These are phyloP conservation scores for Drosophila pseudoobscura DNA, from an alignment of 1,140 invertebrate genomes.

Conservation along the genomic window DNA sequence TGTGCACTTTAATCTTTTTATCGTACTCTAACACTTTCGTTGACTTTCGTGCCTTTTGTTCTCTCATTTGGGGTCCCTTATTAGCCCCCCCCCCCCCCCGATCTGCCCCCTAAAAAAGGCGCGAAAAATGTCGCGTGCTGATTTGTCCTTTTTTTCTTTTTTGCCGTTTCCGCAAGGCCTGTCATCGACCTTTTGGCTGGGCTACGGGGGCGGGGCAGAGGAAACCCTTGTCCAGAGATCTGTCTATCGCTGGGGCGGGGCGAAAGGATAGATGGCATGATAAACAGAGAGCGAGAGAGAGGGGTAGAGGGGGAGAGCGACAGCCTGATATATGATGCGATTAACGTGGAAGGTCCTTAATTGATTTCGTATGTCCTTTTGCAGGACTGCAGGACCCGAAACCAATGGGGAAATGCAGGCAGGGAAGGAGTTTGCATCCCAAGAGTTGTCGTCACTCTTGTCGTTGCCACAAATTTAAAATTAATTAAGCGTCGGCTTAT, in stretches of 20 bases:
- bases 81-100: conserved; percentile 24
- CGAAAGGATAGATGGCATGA: not conserved
- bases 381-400: not conserved
- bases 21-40: conserved; percentile 73
- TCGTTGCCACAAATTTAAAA: conserved; percentile 63
- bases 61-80: conserved; percentile 40
- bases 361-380: conserved; percentile 46
- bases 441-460: conserved; percentile 60
- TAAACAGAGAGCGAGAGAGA: not conserved
- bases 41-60: conserved; percentile 70
- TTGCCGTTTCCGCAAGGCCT: conserved; percentile 30
- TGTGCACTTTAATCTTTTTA: conserved; percentile 80
- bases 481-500: conserved; percentile 69
- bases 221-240: conserved; percentile 26
- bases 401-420: too few species aligned
- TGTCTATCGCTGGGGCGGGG: conserved; percentile 51
- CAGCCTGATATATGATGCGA: conserved; percentile 72
- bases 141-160: conserved; percentile 54
- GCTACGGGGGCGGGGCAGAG: not conserved
- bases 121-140: conserved; percentile 74
- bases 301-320: conserved; percentile 10
- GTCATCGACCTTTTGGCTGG: conserved; percentile 65
- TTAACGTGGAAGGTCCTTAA: conserved; percentile 76
- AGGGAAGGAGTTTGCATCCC: conserved; percentile 46
- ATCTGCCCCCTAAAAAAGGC: conserved; percentile 20